Evolutionary conservation across 2,113 vertebrate genomes (phyloP), one percentile per base, ranked within the genome.

Genomic region (Nestor notabilis): DNA sequence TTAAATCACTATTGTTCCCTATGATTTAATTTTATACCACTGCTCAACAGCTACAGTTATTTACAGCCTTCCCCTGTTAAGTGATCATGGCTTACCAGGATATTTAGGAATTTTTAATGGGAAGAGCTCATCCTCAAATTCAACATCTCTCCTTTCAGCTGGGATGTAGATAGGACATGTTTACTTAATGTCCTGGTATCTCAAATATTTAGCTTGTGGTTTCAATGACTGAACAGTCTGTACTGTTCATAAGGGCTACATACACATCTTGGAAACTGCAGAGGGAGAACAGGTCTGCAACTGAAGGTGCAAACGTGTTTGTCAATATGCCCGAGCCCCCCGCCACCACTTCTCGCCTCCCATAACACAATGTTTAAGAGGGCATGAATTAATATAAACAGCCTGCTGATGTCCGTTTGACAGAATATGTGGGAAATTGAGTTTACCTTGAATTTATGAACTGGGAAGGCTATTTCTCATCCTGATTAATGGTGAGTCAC

Each of bases 401-500:
- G 96, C 92, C 89, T 96, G 97, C 94, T 97, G 98, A 98, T 97
- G 97, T 91, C 89, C 75, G 2, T 66, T 83, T 97, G 97, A 97
- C 96, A 97, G 97, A 95, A 95, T 91, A 95, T 68, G 98, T 97
- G 97, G 97, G 96, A 95, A 98, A 96, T 29, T 50, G 95, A 95
- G 96, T 91, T 96, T 86, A 64, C 94, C 95, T 90, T 81, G 97
- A 96, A 98, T 98, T 98, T 98, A 98, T 96, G 97, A 97, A 81
- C 98, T 98, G 98, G 95, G 97, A 97, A 98, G 96, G 97, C 90
- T 77, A 58, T 97, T 98, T 86, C 96, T 98, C 96, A 94, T 52
- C 90, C 96, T 98, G 98, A 98, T 98, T 97, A 97, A 98, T 37
- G 94, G 96, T 84, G 97, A 98, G 98, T 74, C 97, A 77, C 1